phyloP scores from a whole-genome alignment of 2,888 invertebrate species.

The Drosophila mimetica region DNA sequence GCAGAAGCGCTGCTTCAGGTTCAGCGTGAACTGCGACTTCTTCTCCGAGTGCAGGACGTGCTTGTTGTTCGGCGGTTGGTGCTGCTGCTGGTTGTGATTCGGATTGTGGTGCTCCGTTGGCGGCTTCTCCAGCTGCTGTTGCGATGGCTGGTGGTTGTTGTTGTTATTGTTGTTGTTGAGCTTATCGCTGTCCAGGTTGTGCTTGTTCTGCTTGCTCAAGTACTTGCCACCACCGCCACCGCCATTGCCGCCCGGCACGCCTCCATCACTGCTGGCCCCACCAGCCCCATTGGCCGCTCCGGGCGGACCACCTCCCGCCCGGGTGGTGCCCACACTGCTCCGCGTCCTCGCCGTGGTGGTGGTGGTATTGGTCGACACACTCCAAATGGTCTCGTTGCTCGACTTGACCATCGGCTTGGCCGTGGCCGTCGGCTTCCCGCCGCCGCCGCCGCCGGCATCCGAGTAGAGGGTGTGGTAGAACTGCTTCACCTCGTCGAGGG shows the following conservation, averaged over 20 bases:
- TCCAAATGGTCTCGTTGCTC: slow-evolving; percentile 79
- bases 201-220: slow-evolving; percentile 70
- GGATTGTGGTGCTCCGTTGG: slow-evolving; percentile 42
- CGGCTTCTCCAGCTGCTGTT: slow-evolving; percentile 48
- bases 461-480: slow-evolving; percentile 93
- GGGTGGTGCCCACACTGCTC: slow-evolving; percentile 58
- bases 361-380: slow-evolving; percentile 74
- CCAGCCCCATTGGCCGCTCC: slow-evolving; percentile 1
- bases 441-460: slow-evolving; percentile 56
- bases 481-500: slow-evolving; percentile 92
- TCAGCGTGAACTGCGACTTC: slow-evolving; percentile 90
- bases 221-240: slow-evolving; percentile 49
- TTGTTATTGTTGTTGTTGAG: slow-evolving; percentile 68
- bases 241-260: slow-evolving; percentile 13
- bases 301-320: slow-evolving; percentile 4
- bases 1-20: slow-evolving; percentile 93
- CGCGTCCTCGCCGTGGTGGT: slow-evolving; percentile 75
- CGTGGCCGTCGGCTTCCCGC: slow-evolving; percentile 30
- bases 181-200: slow-evolving; percentile 68
- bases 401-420: slow-evolving; percentile 76
- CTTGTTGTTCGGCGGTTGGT: slow-evolving; percentile 58
- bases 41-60: slow-evolving; percentile 85
- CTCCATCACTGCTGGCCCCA: slow-evolving; percentile 33
- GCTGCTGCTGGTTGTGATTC: slow-evolving; percentile 32
- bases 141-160: slow-evolving; percentile 49